Conservation (phyloP, 2,888 invertebrate genomes). For the Rhagophthalmus giganteus region DNA sequence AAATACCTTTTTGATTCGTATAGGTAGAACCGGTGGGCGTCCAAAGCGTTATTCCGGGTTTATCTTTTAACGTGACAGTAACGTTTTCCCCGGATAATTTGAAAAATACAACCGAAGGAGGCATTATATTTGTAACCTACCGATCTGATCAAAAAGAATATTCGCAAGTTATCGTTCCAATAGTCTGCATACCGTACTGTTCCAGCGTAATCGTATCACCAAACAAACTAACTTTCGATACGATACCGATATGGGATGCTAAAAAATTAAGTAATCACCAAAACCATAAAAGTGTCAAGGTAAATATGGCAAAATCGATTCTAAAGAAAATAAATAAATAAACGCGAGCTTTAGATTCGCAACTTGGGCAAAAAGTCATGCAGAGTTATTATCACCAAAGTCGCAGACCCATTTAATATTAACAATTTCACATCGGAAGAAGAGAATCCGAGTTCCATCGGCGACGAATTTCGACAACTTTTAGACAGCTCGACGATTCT, state of each 20-base stretch:
- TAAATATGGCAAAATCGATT: background rate
- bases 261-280: background rate
- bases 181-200: slow-evolving; percentile 26
- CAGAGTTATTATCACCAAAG: slow-evolving; percentile 27
- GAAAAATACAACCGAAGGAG: slow-evolving; percentile 15
- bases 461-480: no score
- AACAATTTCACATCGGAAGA: background rate
- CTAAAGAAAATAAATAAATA: no score
- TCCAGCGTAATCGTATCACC: slow-evolving; percentile 15
- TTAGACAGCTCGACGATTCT: no score
- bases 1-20: no score
- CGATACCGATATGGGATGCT: slow-evolving; percentile 24
- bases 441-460: no score
- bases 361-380: slow-evolving; percentile 33
- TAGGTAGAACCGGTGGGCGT: slow-evolving; percentile 28
- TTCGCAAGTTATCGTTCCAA: slow-evolving; percentile 22
- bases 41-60: slow-evolving; percentile 29
- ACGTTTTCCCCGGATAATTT: slow-evolving; percentile 25
- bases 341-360: slow-evolving; percentile 19
- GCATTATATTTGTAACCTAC: slow-evolving; percentile 30
- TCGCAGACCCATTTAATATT: slow-evolving; percentile 1
- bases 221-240: slow-evolving; percentile 17
- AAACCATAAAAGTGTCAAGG: slow-evolving; percentile 1
- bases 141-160: slow-evolving; percentile 4
- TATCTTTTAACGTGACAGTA: slow-evolving; percentile 24